Evolutionary conservation across 2,797 vertebrate species (phyloP), one percentile per base, ranked within the genome.

Genomic region (Enoplosus armatus): DNA sequence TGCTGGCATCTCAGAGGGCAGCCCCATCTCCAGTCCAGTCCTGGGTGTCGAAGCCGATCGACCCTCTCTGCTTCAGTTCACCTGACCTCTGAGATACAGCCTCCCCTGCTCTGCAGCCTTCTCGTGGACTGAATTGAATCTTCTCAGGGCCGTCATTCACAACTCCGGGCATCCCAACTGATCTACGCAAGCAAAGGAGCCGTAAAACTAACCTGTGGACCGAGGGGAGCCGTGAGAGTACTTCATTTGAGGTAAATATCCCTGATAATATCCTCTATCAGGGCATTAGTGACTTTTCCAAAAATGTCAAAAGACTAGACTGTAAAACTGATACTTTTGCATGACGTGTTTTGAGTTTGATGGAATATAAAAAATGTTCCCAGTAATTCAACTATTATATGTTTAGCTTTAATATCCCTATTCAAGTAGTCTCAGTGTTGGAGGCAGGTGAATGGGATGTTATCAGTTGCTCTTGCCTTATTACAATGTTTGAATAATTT

Each of bases 1-100:
- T 39, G 80, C 89, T 92, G 93, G 94, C 93, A 95, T 93, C 92
- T 85, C 67, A 15, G 86, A 93, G 89, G 92, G 93, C 89, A 93
- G 91, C 90, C 86, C 86, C 90, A 77, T 93, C 88, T 87, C 84
- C 89, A 90, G 85, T 94, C 75, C 86, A 78, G 90, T 90, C 73
- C 90, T 79, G 87, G 88, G 71, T 88, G 85, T 83, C 59, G 60
- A 89, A 86, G 89, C 85, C 53, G 82, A 85, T 64, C 74, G 10
- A 59, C 61, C 58, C 69, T 82, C 78, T 77, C 56, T 29, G 11
- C 75, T 79, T 51, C 66, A 86, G 65, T 61, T 73, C 86, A 53
- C 65, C 85, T 71, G 58, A 83, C 75, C 66, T 75, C 75, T 67
- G 39, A 75, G 65, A 77, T 7, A 75, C 47, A 90, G 66, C 71